Percentiles rank a stretch among this genome's conserved stretches.
These are phyloP conservation scores for Doris montereyensis DNA, from an alignment of 2,888 invertebrate species.

Conservation along the genomic window DNA sequence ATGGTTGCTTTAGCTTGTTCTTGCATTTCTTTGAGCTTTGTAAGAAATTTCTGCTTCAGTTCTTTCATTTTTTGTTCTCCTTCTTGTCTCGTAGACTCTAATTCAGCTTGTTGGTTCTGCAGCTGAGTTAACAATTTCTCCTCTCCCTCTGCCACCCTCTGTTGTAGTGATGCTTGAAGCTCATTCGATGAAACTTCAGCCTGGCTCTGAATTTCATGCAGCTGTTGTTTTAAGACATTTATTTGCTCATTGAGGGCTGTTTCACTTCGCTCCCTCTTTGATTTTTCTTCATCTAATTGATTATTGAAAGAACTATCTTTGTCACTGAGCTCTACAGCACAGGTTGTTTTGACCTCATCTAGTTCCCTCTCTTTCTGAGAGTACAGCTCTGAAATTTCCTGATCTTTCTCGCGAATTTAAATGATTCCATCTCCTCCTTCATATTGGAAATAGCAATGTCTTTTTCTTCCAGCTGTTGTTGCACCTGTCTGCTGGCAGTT, in stretches of 20 bases:
- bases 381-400: too few species aligned
- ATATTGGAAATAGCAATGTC: constrained; percentile 28
- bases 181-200: constrained; percentile 52
- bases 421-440: constrained; percentile 22
- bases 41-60: constrained; percentile 60
- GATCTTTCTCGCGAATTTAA: constrained; percentile 30
- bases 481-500: constrained; percentile 44
- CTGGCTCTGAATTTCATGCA: constrained; percentile 54
- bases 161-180: constrained; percentile 50
- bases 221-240: constrained; percentile 54
- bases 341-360: too few species aligned
- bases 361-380: too few species aligned
- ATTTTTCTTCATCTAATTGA: constrained; percentile 56
- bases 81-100: constrained; percentile 48
- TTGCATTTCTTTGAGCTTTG: constrained; percentile 62
- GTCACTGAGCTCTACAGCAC: too few species aligned
- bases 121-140: constrained; percentile 42
- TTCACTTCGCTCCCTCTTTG: constrained; percentile 53
- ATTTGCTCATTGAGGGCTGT: constrained; percentile 53
- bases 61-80: constrained; percentile 57
- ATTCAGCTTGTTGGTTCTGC: constrained; percentile 38
- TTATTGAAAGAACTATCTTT: too few species aligned
- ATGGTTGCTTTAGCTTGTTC: constrained; percentile 43
- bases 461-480: constrained; percentile 42
- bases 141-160: constrained; percentile 55